Evolutionary conservation across 2,113 vertebrate species (phyloP).

Genomic region (Rynchops niger): DNA sequence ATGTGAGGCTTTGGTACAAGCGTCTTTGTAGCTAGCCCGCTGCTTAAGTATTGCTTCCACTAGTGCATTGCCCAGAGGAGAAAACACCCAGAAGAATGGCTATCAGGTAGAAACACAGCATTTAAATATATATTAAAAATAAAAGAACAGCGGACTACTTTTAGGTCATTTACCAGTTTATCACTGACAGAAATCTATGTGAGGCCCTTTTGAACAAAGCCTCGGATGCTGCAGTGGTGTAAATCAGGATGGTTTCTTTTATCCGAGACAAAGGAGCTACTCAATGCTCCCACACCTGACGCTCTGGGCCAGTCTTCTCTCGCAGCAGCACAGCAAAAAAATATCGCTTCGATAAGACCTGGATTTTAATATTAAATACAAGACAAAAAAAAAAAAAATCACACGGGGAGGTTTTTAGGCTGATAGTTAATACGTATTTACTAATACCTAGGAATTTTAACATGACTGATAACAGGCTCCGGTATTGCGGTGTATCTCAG

Average conservation of each 20-base stretch:
- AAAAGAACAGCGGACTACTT: neutral
- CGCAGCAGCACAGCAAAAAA: neutral
- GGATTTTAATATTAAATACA: neutral
- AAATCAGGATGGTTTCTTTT: neutral
- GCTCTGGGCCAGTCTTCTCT: neutral
- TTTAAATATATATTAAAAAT: slow-evolving; percentile 2
- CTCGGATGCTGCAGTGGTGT: neutral
- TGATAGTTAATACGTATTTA: neutral
- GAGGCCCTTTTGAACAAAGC: neutral
- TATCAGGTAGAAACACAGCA: neutral
- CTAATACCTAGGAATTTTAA: neutral
- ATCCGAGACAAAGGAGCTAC: neutral
- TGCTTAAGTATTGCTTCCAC: neutral
- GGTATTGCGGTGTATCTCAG: rapidly evolving
- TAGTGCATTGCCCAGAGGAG: neutral
- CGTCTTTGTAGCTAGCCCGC: slow-evolving; percentile 33
- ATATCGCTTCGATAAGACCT: rapidly evolving
- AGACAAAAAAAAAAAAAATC: neutral
- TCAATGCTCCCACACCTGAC: neutral
- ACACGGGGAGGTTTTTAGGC: neutral
- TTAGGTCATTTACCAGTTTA: neutral
- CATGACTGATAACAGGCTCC: neutral
- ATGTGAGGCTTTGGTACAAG: neutral
- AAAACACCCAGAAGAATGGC: neutral
- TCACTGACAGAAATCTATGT: neutral